These are phyloP conservation scores for Phyto melanocephala DNA, from an alignment of 2,888 invertebrate species.

Conservation along the genomic window DNA sequence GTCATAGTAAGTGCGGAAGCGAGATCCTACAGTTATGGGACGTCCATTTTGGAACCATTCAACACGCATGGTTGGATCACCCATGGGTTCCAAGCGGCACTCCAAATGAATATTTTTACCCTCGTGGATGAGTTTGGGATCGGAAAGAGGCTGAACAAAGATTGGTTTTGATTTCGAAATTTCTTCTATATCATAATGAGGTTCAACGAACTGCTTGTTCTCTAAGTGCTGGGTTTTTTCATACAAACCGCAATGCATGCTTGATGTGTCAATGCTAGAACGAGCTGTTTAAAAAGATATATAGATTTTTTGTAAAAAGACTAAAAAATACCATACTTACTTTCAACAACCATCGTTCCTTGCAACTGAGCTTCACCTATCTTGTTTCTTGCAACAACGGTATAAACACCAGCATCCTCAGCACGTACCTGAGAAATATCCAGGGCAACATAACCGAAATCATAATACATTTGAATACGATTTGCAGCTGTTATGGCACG, in stretches of 20 bases:
- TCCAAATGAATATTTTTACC: slow-evolving; percentile 95
- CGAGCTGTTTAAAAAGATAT: slow-evolving; percentile 83
- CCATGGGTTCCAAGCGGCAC: slow-evolving; percentile 95
- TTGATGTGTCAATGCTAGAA: slow-evolving; percentile 92
- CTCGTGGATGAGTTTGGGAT: slow-evolving; percentile 91
- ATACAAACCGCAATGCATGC: slow-evolving; percentile 91
- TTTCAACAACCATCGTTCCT: slow-evolving; percentile 92
- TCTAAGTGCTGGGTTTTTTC: slow-evolving; percentile 94
- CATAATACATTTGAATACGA: slow-evolving; percentile 95
- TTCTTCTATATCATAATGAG: slow-evolving; percentile 93
- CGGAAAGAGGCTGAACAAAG: slow-evolving; percentile 92
- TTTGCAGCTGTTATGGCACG: slow-evolving; percentile 92
- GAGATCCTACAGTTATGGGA: slow-evolving; percentile 91
- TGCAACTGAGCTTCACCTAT: slow-evolving; percentile 92
- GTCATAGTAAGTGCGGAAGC: slow-evolving; percentile 96
- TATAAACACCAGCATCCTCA: slow-evolving; percentile 95
- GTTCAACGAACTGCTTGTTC: slow-evolving; percentile 90
- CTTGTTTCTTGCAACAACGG: slow-evolving; percentile 94
- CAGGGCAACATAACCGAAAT: slow-evolving; percentile 97
- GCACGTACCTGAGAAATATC: slow-evolving; percentile 95
- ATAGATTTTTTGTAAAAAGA: neutral
- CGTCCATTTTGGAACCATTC: slow-evolving; percentile 98
- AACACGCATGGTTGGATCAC: slow-evolving; percentile 96
- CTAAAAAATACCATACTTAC: slow-evolving; percentile 81
- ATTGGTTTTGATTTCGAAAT: slow-evolving; percentile 96